Conservation (phyloP, 2,113 vertebrate genomes). For the Hyperopisus bebe region DNA sequence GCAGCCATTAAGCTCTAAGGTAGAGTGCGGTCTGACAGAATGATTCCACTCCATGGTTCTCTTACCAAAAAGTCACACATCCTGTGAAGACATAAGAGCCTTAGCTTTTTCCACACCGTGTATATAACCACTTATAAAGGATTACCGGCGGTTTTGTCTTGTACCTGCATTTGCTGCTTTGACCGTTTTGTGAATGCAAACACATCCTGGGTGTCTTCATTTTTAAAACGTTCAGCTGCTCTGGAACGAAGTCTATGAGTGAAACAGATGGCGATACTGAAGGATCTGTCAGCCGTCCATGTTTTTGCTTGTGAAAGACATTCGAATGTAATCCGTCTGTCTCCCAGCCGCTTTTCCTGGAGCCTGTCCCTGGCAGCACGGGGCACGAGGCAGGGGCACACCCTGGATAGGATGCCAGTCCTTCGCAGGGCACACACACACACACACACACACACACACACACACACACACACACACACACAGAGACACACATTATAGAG, state of each 20-base stretch:
- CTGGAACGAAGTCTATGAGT: neutral
- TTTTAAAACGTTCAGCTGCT: neutral
- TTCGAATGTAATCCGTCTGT: neutral
- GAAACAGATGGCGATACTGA: neutral
- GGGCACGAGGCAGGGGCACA: neutral
- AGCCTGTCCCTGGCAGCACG: neutral
- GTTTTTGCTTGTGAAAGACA: neutral
- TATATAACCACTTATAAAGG: neutral
- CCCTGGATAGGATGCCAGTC: neutral
- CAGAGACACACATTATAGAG: no score
- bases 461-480: no score
- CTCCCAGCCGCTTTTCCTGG: neutral
- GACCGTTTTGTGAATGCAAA: neutral
- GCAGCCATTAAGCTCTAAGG: conserved; percentile 66
- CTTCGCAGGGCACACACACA: neutral
- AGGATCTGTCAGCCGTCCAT: neutral
- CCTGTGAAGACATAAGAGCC: conserved; percentile 19
- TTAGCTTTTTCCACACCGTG: neutral
- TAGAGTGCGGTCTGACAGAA: conserved; percentile 47
- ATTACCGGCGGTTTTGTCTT: neutral
- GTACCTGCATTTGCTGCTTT: neutral
- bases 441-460: neutral
- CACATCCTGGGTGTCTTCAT: neutral
- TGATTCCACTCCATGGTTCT: conserved; percentile 52
- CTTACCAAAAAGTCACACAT: neutral